Evolutionary conservation across 2,113 vertebrate genomes (phyloP), one percentile per base, ranked within the genome.

Genomic region (Rallus limicola): DNA sequence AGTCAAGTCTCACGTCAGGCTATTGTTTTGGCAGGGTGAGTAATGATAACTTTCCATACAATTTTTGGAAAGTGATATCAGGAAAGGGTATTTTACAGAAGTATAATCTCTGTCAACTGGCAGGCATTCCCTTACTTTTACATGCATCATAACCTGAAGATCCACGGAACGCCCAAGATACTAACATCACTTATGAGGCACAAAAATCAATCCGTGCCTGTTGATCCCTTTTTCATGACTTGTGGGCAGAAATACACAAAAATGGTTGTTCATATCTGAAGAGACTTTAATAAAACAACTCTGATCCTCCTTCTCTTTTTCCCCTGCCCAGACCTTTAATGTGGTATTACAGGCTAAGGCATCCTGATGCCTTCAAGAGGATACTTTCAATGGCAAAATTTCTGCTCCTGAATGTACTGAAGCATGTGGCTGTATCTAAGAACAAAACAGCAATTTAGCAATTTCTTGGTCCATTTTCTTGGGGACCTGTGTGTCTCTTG

Each of bases 261-360:
- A 44, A 4, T 1, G 6, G 1, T 52, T 86, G 63, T 38, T 91
- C 59, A 5, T 14, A 46, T 24, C 46, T 63, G 46, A 58, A 26
- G 21, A 53, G 33, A 21, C 23, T 74, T 6, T 0, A 70, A 70
- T 82, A n/a, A 77, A 77, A 13, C 75, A 90, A 16, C 46, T 28
- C 31, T 23, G 16, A 75, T 67, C 29, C 40, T 80, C 28, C 31
- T 88, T 9, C 23, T 94, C 42, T 82, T 79, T 46, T 94, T 71
- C 36, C 67, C 52, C 81, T 96, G 92, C 83, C 85, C 77, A 88
- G 89, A 82, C 46, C 60, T 96, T 94, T 89, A 64, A 15, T 96
- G 82, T 92, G 94, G 86, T 69, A 40, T 97, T 94, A 97, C 95
- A 79, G 93, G 88, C 96, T 97, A 88, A 97, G 71, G 48, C 72